phyloP scores from a whole-genome alignment of 1,140 invertebrate genomes.

The Coenobita brevimanus region DNA sequence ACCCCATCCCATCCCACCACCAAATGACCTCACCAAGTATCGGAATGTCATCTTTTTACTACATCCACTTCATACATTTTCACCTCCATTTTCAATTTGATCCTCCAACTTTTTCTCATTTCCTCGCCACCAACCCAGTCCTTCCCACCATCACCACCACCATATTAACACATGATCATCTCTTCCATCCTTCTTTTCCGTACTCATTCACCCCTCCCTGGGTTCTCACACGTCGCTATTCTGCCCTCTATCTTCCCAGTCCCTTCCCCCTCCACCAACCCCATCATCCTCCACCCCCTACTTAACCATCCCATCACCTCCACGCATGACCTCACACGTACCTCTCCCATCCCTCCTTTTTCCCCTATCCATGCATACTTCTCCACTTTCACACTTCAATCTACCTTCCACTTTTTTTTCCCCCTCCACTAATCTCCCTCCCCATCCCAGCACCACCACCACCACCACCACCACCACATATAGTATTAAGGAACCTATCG shows the following conservation, averaged over 20 bases:
- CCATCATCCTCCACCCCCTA: slow-evolving; percentile 28
- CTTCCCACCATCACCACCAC: background rate
- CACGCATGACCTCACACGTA: background rate
- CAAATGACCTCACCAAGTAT: no score
- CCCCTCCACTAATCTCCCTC: background rate
- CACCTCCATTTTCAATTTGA: no score
- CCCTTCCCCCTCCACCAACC: slow-evolving; percentile 29
- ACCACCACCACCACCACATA: background rate
- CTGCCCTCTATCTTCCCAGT: background rate
- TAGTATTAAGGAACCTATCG: no score
- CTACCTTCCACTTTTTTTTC: background rate
- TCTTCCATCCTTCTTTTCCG: background rate
- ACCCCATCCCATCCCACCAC: no score
- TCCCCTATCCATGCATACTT: background rate
- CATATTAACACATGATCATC: background rate
- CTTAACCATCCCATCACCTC: background rate
- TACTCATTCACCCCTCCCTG: background rate
- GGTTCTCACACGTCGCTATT: background rate
- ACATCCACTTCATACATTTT: no score
- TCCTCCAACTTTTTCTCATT: background rate
- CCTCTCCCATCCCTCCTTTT: background rate
- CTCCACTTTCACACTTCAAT: background rate
- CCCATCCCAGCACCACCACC: background rate
- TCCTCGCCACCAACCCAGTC: background rate
- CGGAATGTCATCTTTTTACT: no score